Evolutionary conservation across 35 echinoderm and acorn worm genomes (phyloP), one percentile per base, ranked within the genome.

Genomic region (Holothuria glaberrima): DNA sequence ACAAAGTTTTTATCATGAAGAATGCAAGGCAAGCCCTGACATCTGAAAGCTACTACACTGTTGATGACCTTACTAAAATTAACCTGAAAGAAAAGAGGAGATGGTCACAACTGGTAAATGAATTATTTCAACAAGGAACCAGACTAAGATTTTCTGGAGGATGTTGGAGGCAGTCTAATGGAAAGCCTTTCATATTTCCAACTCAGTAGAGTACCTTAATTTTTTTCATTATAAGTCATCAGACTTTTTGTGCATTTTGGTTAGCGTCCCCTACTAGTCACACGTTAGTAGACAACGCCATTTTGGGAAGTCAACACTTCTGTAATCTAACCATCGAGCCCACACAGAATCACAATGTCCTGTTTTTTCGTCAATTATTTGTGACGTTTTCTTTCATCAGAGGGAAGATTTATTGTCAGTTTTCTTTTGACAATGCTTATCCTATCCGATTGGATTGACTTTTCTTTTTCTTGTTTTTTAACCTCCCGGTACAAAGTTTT

Each of bases 391-490:
- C 12, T 71, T 71, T 71, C 68, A 32, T 30, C 68, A 32, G 68
- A 25, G 1, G 68, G 26, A 12, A 1, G 6, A 22, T 12, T 12
- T 71, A 25, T 30, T 71, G 68, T 71, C 28, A 71, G 4, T 21
- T 30, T 6, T 71, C 32, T 71, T 71, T 71, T 71, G 68, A 12
- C 12, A 71, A 71, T 32, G 68, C 26, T 71, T 30, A 71, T 30
- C 68, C 12, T 0, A 71, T 71, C 68, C 68, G 26, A 71, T 71
- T 30, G 68, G 68, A 71, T 71, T 71, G 68, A 71, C 68, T 71
- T 71, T 71, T 71, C 68, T 71, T 71, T 71, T 71, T 71, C 68
- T 71, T 71, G 26, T 71, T 71, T 71, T 71, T 71, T 30, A 25
- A 71, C 26, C 68, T 71, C 68, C 9, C n/a, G n/a, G 26, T 71